phyloP scores from a whole-genome alignment of 2,113 vertebrate species.

The Thalassarche chlororhynchos region DNA sequence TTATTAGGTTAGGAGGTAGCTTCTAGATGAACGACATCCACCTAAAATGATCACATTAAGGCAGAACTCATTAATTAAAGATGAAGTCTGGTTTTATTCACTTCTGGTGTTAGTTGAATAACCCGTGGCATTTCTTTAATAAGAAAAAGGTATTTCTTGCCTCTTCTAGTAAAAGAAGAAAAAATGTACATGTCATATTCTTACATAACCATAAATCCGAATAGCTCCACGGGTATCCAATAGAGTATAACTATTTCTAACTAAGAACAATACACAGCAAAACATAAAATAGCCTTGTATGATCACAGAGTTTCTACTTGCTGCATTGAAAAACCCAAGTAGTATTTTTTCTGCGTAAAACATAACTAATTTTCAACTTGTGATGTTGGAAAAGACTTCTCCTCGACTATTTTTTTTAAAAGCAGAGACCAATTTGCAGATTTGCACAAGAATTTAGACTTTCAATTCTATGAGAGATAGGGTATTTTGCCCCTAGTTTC shows the following conservation, averaged over 20 bases:
- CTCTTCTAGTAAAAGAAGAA: background rate
- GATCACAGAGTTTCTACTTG: background rate
- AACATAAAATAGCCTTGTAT: background rate
- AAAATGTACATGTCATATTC: background rate
- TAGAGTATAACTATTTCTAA: background rate
- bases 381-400: background rate
- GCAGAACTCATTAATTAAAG: constrained; percentile 55
- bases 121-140: constrained; percentile 7
- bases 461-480: background rate
- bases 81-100: constrained; percentile 35
- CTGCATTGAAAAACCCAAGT: background rate
- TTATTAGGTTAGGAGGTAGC: background rate
- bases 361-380: background rate
- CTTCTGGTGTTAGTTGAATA: constrained; percentile 40
- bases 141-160: constrained; percentile 20
- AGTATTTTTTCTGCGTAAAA: background rate
- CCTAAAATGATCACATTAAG: constrained; percentile 46
- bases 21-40: constrained; percentile 6
- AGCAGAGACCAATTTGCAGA: background rate
- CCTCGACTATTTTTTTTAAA: background rate
- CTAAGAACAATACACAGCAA: background rate
- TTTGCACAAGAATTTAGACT: background rate
- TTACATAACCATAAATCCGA: background rate
- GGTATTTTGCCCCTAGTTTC: background rate
- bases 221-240: background rate